Evolutionary conservation across 2,888 invertebrate genomes (phyloP).

Genomic region (Atherix ibis): DNA sequence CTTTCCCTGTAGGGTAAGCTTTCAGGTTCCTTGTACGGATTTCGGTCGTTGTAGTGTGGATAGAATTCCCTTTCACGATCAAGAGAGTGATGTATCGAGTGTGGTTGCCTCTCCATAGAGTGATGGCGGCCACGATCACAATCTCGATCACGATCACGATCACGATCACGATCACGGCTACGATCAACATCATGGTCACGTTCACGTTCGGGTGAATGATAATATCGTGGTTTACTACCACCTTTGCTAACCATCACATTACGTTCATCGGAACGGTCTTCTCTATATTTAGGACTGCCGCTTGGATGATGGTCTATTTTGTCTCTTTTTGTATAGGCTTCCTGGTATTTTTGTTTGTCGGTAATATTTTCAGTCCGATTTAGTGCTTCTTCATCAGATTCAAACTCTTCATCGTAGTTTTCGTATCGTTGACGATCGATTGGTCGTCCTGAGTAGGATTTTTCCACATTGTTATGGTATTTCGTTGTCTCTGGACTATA

Average conservation of each 20-base stretch:
- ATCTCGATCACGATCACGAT: constrained; percentile 4
- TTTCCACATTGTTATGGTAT: constrained; percentile 22
- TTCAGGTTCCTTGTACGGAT: constrained; percentile 31
- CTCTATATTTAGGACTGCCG: constrained; percentile 6
- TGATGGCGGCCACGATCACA: background rate
- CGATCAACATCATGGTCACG: background rate
- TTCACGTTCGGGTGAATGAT: constrained; percentile 7
- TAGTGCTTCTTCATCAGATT: constrained; percentile 12
- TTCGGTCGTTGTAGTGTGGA: constrained; percentile 24
- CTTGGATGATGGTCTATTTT: constrained; percentile 15
- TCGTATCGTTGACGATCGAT: constrained; percentile 16
- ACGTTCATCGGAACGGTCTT: constrained; percentile 11
- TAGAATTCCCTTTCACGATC: constrained; percentile 13
- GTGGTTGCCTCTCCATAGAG: constrained; percentile 2
- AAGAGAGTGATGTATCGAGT: too few relatives aligned
- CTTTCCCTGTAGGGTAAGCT: constrained; percentile 32
- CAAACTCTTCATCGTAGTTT: constrained; percentile 23
- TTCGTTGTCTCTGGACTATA: constrained; percentile 22
- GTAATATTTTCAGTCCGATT: constrained; percentile 28
- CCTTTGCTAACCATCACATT: background rate
- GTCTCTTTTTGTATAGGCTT: constrained; percentile 22
- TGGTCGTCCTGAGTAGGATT: constrained; percentile 3
- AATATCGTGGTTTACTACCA: constrained; percentile 2
- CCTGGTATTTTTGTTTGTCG: constrained; percentile 31
- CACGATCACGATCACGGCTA: background rate